Conservation (phyloP, 2,113 vertebrate genomes). For the Nesoenas mayeri region DNA sequence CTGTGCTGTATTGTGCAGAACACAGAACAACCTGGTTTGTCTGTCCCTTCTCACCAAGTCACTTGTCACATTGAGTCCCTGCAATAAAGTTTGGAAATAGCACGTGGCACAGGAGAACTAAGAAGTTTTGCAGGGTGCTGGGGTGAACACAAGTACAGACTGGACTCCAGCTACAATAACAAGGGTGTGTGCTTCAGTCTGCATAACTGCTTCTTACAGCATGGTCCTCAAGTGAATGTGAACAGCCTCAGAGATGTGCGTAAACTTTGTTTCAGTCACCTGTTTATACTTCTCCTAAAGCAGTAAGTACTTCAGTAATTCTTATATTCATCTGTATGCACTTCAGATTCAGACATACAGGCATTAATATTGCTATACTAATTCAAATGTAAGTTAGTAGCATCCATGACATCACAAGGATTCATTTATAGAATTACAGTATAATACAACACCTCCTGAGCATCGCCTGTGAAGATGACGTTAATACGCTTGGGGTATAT, state of each 20-base stretch:
- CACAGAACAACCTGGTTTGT: background rate
- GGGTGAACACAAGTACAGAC: background rate
- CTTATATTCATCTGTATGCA: background rate
- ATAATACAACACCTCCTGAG: background rate
- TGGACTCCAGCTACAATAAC: background rate
- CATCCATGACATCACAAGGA: background rate
- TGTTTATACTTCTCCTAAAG: constrained; percentile 38
- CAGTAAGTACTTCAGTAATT: background rate
- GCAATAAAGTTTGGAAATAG: background rate
- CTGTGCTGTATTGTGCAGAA: background rate
- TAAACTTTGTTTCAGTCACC: background rate
- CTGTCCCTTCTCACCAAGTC: background rate
- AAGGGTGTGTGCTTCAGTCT: background rate
- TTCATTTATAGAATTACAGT: constrained; percentile 31
- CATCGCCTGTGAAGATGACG: background rate
- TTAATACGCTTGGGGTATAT: background rate
- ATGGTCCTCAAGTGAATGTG: background rate
- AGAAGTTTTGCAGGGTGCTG: background rate
- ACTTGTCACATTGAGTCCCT: background rate
- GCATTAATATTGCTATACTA: constrained; percentile 45
- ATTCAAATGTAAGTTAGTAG: constrained; percentile 31
- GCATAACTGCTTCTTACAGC: background rate
- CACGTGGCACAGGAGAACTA: background rate
- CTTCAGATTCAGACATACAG: constrained; percentile 46
- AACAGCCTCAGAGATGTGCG: background rate